A percentile compares a stretch with the other conserved stretches of the same genome.
Conservation (phyloP, 2,113 vertebrate genomes). For the Ramphastos sulfuratus region DNA sequence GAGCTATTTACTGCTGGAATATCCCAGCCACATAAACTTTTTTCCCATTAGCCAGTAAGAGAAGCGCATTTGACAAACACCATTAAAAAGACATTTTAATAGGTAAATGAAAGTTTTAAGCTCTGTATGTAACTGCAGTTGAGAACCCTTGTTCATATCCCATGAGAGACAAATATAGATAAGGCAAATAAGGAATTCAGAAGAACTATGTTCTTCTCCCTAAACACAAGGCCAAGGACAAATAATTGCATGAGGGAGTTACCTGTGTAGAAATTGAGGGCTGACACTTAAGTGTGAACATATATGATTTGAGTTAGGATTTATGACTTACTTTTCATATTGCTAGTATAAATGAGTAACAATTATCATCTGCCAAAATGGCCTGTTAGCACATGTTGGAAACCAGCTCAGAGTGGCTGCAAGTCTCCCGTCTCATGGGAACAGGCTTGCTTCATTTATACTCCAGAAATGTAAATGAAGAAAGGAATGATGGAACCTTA, state of each 20-base stretch:
- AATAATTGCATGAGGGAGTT: background rate
- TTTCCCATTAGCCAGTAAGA: background rate
- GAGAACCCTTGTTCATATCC: background rate
- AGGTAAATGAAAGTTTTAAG: background rate
- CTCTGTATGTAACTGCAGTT: background rate
- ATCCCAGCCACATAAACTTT: background rate
- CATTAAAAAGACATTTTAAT: background rate
- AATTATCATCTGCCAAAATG: background rate
- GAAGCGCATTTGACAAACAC: slow-evolving; percentile 2
- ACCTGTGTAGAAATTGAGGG: background rate
- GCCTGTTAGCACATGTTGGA: background rate
- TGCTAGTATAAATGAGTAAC: background rate
- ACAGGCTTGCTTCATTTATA: background rate
- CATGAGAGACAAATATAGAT: background rate
- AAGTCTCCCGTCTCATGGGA: background rate
- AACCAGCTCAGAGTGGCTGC: background rate
- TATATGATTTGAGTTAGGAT: background rate
- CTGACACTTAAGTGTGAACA: background rate
- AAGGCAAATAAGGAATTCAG: background rate
- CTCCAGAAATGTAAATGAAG: background rate
- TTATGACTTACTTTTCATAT: slow-evolving; percentile 20
- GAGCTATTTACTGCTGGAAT: slow-evolving; percentile 42
- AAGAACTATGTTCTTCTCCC: background rate
- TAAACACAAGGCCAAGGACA: background rate
- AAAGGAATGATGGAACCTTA: background rate